Percentiles rank a stretch among this genome's conserved stretches.
phyloP scores from a whole-genome alignment of 2,888 invertebrate genomes.

The Eristalis arbustorum region DNA sequence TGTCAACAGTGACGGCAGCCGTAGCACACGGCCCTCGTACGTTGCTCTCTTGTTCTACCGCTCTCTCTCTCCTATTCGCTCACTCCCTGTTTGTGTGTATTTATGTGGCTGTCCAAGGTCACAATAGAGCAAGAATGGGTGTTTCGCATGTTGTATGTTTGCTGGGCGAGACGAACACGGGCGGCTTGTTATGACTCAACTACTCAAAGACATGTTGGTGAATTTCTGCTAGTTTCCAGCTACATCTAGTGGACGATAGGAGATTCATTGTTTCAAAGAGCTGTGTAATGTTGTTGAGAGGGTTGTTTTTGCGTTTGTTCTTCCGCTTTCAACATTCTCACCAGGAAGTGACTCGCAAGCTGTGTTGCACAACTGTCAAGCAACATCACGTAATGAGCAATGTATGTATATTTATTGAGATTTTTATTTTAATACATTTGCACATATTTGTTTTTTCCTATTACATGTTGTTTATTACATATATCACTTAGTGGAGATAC shows the following conservation, averaged over 20 bases:
- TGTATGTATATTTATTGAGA: too few species aligned
- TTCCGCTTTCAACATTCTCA: neutral
- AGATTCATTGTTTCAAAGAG: neutral
- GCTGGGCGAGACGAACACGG: constrained; percentile 1
- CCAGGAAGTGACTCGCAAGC: neutral
- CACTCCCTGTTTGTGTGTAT: constrained; percentile 41
- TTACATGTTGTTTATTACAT: too few species aligned
- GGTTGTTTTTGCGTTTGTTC: neutral
- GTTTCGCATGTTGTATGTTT: constrained; percentile 12
- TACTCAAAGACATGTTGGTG: neutral
- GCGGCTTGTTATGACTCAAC: constrained; percentile 6
- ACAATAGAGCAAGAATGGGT: constrained; percentile 20
- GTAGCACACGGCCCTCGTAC: neutral
- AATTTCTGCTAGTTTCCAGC: neutral
- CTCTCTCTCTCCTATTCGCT: neutral
- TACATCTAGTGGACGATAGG: constrained; percentile 45
- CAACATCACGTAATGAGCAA: too few species aligned
- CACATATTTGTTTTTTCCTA: too few species aligned
- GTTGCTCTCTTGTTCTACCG: neutral
- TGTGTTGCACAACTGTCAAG: too few species aligned
- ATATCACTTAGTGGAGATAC: too few species aligned
- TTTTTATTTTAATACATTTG: too few species aligned
- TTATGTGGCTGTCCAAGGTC: constrained; percentile 62
- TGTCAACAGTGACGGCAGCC: constrained; percentile 10
- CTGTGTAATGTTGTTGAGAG: too few species aligned